Conservation (phyloP, 2,888 invertebrate genomes). For the Spilarctia lutea region DNA sequence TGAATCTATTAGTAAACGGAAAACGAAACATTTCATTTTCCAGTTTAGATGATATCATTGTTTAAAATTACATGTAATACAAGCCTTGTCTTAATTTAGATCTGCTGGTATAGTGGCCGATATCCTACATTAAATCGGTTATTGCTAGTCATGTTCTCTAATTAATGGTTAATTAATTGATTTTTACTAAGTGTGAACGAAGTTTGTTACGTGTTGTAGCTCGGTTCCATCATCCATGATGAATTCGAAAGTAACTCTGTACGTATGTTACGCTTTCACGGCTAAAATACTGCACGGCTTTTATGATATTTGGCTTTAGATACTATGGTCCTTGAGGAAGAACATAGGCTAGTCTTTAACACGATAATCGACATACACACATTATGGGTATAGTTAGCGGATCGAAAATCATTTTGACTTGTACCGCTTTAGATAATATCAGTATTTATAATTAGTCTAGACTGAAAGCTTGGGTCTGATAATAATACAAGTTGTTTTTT, state of each 20-base stretch:
- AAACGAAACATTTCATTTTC: slow-evolving; percentile 24
- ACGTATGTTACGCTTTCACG: no score
- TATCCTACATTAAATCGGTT: not conserved
- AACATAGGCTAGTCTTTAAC: no score
- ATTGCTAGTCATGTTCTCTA: not conserved
- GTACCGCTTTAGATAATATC: no score
- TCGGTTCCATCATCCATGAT: no score
- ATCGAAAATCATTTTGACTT: no score
- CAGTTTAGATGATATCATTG: slow-evolving; percentile 40
- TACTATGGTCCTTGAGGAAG: no score
- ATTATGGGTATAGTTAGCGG: no score
- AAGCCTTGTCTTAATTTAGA: slow-evolving; percentile 21
- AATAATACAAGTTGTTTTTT: not conserved
- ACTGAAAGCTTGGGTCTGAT: not conserved
- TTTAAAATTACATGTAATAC: slow-evolving; percentile 15
- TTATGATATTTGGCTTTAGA: no score
- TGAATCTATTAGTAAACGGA: slow-evolving; percentile 25
- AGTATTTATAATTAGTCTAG: not conserved
- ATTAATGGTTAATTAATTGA: not conserved
- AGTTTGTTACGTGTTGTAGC: not conserved
- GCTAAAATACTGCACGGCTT: no score
- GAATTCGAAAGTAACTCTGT: no score
- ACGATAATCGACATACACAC: no score
- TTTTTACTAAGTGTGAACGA: not conserved
- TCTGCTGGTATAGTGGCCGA: not conserved